Base-by-base conservation (phyloP, 2,797 vertebrate genomes). In the Xenentodon cancila region DNA sequence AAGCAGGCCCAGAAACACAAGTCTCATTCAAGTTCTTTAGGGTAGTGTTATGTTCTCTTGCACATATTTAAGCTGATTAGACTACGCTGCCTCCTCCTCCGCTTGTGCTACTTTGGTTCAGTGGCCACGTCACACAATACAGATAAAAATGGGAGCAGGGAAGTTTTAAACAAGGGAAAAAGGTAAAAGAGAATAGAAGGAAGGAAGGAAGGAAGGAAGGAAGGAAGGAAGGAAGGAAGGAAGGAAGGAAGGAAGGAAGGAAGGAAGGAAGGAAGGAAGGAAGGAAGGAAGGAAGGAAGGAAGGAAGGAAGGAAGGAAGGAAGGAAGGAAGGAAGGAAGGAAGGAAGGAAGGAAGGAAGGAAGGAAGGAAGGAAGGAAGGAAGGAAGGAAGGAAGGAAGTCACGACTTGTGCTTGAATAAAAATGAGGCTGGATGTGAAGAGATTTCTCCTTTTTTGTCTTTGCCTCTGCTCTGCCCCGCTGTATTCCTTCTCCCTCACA, bases 371-470 rank as follows among this genome's bases (percentile, higher is more conserved):
- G 25, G 19, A 15, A 9, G 22, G 52, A 27, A 66, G 63, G 37
- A 19, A 54, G 70, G 37, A 61, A 57, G n/a, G 30, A 22, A 50
- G 59, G 68, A 59, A 66, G 77, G 75, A 65, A 73, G 79, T 78
- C 80, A 77, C 1, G 42, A 66, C 62, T 71, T 6, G 15, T 64
- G 76, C 84, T 72, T 84, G 82, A 88, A 88, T 88, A 84, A 75
- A 86, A 84, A 88, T 85, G 79, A 88, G 78, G 67, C 75, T 71
- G 79, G 82, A 78, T 81, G 77, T 79, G 81, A 64, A 81, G 77
- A 84, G 84, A 88, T 87, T 81, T 73, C 68, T 79, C 68, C 80
- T 59, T 84, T 76, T 82, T 79, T 84, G 52, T 52, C 78, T 67
- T 66, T 59, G 25, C 62, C 44, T 52, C 59, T 57, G 25, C 25